Evolutionary conservation across 2,113 vertebrate genomes (phyloP).

Genomic region (Menidia beryllina): DNA sequence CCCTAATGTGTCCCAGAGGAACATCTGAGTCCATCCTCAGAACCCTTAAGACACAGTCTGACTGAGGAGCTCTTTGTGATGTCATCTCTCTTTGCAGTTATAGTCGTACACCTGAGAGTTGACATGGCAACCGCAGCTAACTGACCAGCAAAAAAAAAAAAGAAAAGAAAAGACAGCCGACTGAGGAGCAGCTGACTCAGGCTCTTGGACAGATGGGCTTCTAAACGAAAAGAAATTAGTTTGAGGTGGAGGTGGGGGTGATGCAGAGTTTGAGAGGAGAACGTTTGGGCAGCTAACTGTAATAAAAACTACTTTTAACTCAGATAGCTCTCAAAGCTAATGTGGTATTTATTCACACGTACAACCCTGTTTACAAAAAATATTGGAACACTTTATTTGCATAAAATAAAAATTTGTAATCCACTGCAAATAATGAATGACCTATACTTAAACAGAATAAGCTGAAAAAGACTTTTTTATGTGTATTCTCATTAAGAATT

Average conservation of each 20-base stretch:
- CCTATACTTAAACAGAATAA: background rate
- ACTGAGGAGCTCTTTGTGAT: conserved; percentile 7
- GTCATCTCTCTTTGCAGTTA: conserved; percentile 19
- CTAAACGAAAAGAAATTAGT: conserved; percentile 70
- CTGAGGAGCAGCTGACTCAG: conserved; percentile 20
- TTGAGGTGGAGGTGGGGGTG: conserved; percentile 56
- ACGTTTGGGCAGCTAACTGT: conserved; percentile 50
- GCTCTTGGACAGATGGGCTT: conserved; percentile 63
- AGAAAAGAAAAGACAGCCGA: conserved; percentile 31
- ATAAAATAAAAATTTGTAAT: no score
- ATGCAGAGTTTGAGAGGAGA: conserved; percentile 41
- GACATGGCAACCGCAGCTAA: conserved; percentile 49
- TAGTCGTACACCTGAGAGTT: conserved; percentile 27
- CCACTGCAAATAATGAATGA: background rate
- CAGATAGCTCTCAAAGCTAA: conserved; percentile 52
- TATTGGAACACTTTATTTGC: background rate
- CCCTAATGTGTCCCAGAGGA: conserved; percentile 16
- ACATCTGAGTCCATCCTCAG: conserved; percentile 4
- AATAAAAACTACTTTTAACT: conserved; percentile 63
- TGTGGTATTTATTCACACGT: conserved; percentile 14
- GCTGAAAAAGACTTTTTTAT: background rate
- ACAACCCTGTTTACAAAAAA: background rate
- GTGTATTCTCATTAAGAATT: background rate
- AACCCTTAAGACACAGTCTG: background rate
- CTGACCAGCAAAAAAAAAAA: conserved; percentile 32